Percentiles rank a stretch among this genome's conserved stretches.
Evolutionary conservation across 2,888 invertebrate species (phyloP).

Genomic region (Caenorhabditis japonica): DNA sequence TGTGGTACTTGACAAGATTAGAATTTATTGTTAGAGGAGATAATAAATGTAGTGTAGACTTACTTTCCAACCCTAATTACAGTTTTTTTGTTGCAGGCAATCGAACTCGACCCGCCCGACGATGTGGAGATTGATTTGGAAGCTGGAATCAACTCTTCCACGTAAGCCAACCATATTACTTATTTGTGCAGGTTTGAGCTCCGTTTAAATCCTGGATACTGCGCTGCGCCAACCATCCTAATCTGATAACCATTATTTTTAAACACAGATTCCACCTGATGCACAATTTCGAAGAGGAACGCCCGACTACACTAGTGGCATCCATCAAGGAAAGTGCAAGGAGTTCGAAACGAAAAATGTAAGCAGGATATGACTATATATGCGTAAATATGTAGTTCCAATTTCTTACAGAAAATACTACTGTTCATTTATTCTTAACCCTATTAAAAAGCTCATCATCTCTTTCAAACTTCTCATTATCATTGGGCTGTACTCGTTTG

Average conservation of each 20-base stretch:
- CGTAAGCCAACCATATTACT: too few relatives aligned
- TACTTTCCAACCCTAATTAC: background rate
- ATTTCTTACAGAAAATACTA: slow-evolving; percentile 47
- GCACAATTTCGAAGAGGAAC: slow-evolving; percentile 59
- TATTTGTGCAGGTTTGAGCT: too few relatives aligned
- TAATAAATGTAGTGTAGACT: background rate
- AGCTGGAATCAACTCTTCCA: slow-evolving; percentile 42
- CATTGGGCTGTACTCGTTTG: slow-evolving; percentile 69
- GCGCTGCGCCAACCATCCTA: too few relatives aligned
- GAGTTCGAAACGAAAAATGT: slow-evolving; percentile 56
- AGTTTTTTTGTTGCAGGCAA: slow-evolving; percentile 29
- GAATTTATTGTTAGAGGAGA: background rate
- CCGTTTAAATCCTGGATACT: too few relatives aligned
- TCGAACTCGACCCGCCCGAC: slow-evolving; percentile 45
- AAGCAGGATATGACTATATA: too few relatives aligned
- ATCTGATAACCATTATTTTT: too few relatives aligned
- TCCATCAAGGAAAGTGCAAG: slow-evolving; percentile 54
- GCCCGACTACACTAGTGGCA: slow-evolving; percentile 44
- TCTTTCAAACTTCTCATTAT: slow-evolving; percentile 63
- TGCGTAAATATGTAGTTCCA: too few relatives aligned
- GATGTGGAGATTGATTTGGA: slow-evolving; percentile 41
- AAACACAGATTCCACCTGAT: slow-evolving; percentile 57
- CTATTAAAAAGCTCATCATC: slow-evolving; percentile 45
- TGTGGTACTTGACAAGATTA: too few relatives aligned
- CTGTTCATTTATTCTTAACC: slow-evolving; percentile 43